phyloP scores from a whole-genome alignment of 2,888 invertebrate genomes.

The Philaethria dido region DNA sequence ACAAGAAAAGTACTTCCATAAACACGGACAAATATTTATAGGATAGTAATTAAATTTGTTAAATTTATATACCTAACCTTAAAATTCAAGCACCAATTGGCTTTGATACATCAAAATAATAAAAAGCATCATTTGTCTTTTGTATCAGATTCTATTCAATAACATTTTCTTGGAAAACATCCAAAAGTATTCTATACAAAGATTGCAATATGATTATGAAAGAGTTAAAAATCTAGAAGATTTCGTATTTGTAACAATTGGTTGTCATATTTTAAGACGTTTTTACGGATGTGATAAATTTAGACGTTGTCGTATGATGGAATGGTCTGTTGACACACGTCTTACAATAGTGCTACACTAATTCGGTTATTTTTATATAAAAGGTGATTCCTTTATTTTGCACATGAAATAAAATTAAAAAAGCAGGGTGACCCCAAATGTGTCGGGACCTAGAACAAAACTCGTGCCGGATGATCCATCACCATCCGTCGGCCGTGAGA shows the following conservation, averaged over 20 bases:
- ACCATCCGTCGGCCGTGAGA: conserved; percentile 74
- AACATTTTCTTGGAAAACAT: conserved; percentile 21
- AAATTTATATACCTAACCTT: neutral
- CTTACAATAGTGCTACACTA: conserved; percentile 17
- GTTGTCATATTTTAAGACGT: conserved; percentile 10
- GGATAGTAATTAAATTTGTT: neutral
- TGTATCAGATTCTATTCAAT: conserved; percentile 1
- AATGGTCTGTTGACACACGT: conserved; percentile 16
- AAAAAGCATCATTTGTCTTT: conserved; percentile 8
- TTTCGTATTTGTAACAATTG: conserved; percentile 12
- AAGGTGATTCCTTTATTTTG: conserved; percentile 47
- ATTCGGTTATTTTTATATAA: conserved; percentile 15
- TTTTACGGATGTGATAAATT: conserved; percentile 11
- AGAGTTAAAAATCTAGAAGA: conserved; percentile 20
- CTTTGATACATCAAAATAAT: neutral
- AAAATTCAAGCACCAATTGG: neutral
- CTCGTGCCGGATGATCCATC: conserved; percentile 72
- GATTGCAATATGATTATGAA: conserved; percentile 1
- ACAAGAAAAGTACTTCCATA: conserved; percentile 62
- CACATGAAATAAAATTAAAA: conserved; percentile 58
- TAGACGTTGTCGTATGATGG: conserved; percentile 11
- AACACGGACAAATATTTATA: conserved; percentile 27
- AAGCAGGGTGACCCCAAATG: conserved; percentile 74
- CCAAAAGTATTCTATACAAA: conserved; percentile 20
- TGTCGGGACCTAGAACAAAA: conserved; percentile 79